phyloP scores from a whole-genome alignment of 2,113 vertebrate species.

The Tor tambroides region DNA sequence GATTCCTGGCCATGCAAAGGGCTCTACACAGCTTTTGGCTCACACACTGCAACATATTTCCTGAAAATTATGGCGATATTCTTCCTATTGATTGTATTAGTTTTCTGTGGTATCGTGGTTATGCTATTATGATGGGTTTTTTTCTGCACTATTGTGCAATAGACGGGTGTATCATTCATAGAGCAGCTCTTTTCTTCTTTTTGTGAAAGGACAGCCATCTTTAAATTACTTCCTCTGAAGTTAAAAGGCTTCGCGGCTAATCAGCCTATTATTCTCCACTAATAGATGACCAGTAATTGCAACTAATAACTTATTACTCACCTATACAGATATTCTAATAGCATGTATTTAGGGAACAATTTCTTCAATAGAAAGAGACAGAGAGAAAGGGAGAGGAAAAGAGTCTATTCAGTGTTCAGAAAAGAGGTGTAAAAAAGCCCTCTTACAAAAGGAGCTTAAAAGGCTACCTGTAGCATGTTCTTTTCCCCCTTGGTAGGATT shows the following conservation, averaged over 20 bases:
- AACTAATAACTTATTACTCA: conserved; percentile 85
- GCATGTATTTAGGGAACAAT: conserved; percentile 81
- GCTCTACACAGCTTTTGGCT: conserved; percentile 47
- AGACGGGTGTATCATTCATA: conserved; percentile 76
- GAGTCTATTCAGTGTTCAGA: conserved; percentile 74
- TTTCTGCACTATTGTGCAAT: conserved; percentile 78
- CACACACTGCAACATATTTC: conserved; percentile 56
- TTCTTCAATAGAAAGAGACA: conserved; percentile 75
- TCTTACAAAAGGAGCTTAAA: conserved; percentile 78
- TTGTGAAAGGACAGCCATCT: conserved; percentile 76
- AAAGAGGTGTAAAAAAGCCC: conserved; percentile 75
- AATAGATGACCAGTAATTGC: conserved; percentile 87
- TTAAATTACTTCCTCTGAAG: conserved; percentile 82
- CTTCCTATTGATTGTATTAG: conserved; percentile 74
- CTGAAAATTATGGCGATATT: conserved; percentile 58
- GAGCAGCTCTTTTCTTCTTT: conserved; percentile 76
- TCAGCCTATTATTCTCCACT: conserved; percentile 79
- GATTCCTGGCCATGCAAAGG: conserved; percentile 18
- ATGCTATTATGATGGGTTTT: conserved; percentile 80
- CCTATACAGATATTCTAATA: conserved; percentile 84
- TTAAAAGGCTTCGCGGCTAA: conserved; percentile 80
- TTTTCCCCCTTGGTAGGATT: conserved; percentile 75
- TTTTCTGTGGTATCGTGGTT: conserved; percentile 73
- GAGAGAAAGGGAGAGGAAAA: conserved; percentile 45
- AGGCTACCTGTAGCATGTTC: conserved; percentile 84